A percentile compares a stretch with the other conserved stretches of the same genome.
Evolutionary conservation across 2,113 vertebrate genomes (phyloP).

Genomic region (Asarcornis scutulata): DNA sequence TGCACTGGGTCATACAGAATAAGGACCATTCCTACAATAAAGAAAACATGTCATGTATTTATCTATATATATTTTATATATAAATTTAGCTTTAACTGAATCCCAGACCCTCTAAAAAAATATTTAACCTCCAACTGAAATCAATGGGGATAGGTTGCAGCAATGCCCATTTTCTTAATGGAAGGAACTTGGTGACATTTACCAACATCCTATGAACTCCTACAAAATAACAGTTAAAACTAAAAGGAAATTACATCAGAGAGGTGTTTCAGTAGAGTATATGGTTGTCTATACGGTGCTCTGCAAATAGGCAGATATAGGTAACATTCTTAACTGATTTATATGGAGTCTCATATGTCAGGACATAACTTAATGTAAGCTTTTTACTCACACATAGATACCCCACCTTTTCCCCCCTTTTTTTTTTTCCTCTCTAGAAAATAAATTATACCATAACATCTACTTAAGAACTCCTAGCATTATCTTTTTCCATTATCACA

Average conservation of each 20-base stretch:
- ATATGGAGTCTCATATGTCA: no score
- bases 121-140: not conserved
- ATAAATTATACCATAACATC: not conserved
- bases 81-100: not conserved
- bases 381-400: no score
- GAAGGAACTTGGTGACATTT: not conserved
- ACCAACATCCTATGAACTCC: not conserved
- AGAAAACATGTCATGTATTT: not conserved
- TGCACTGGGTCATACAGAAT: not conserved
- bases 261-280: no score
- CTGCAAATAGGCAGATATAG: no score
- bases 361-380: no score
- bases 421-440: not conserved
- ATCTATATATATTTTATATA: no score
- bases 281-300: no score
- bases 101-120: not conserved
- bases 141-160: not conserved
- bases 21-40: not conserved
- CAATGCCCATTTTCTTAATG: not conserved
- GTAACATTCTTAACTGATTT: no score
- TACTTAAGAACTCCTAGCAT: not conserved
- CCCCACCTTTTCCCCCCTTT: no score
- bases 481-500: not conserved
- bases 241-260: no score
- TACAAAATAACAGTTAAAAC: no score